These are phyloP conservation scores for Gila orcuttii DNA, from an alignment of 2,113 vertebrate species.

Conservation along the genomic window DNA sequence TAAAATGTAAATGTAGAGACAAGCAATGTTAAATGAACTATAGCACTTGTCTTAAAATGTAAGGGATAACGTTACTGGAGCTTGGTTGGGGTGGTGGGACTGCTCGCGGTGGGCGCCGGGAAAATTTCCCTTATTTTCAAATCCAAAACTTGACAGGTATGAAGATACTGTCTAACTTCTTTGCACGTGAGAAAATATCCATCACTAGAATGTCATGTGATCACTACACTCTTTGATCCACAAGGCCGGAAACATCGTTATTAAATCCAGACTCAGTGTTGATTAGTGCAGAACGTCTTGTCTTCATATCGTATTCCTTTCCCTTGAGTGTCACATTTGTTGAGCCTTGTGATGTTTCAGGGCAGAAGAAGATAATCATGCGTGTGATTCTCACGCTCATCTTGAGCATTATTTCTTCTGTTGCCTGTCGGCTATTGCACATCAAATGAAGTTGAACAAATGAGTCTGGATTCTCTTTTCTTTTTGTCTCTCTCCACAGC, in stretches of 20 bases:
- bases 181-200: neutral
- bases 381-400: neutral
- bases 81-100: no score
- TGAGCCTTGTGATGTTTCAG: constrained; percentile 14
- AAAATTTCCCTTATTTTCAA: no score
- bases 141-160: no score
- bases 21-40: no score
- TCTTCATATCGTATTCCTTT: neutral
- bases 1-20: no score
- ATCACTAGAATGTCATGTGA: neutral
- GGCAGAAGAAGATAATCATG: neutral
- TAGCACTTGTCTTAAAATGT: no score
- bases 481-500: constrained; percentile 62
- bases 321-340: neutral
- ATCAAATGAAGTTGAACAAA: neutral
- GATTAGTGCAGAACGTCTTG: neutral
- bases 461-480: neutral
- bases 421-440: neutral
- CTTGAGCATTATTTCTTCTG: constrained; percentile 8
- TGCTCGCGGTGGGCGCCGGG: no score
- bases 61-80: no score
- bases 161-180: neutral
- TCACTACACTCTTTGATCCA: neutral
- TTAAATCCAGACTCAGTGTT: neutral
- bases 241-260: neutral